phyloP scores from a whole-genome alignment of 2,888 invertebrate genomes.

The Meandrusa payeni region DNA sequence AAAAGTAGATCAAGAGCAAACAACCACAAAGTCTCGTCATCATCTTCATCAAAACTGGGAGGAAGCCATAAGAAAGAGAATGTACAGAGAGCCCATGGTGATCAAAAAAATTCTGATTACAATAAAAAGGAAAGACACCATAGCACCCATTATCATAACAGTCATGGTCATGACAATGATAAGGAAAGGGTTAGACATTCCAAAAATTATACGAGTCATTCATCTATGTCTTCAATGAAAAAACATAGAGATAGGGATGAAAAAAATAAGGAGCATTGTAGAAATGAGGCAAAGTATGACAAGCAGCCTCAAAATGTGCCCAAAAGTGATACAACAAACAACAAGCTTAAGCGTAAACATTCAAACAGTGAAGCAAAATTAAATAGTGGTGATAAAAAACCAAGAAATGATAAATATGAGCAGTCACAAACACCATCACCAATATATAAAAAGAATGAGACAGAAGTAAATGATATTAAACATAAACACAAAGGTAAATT shows the following conservation, averaged over 20 bases:
- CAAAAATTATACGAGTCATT: slow-evolving; percentile 29
- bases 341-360: slow-evolving; percentile 18
- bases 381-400: slow-evolving; percentile 22
- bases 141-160: slow-evolving; percentile 23
- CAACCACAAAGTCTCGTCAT: slow-evolving; percentile 13
- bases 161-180: slow-evolving; percentile 23
- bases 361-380: slow-evolving; percentile 27
- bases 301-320: slow-evolving; percentile 15
- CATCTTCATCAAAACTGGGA: too few species aligned
- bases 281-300: slow-evolving; percentile 10
- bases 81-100: slow-evolving; percentile 18
- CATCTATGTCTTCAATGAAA: slow-evolving; percentile 24
- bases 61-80: slow-evolving; percentile 24
- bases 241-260: slow-evolving; percentile 22
- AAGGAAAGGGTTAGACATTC: slow-evolving; percentile 17
- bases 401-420: slow-evolving; percentile 23
- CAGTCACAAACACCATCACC: slow-evolving; percentile 34
- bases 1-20: slow-evolving; percentile 34
- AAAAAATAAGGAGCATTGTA: slow-evolving; percentile 8
- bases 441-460: slow-evolving; percentile 29
- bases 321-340: slow-evolving; percentile 20
- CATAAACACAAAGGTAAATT: slow-evolving; percentile 31
- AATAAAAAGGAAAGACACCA: slow-evolving; percentile 28
- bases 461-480: slow-evolving; percentile 28
- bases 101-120: slow-evolving; percentile 20